A percentile compares a stretch with the other conserved stretches of the same genome.
Conservation (phyloP, 2,888 invertebrate genomes). For the Diarsia rubi region DNA sequence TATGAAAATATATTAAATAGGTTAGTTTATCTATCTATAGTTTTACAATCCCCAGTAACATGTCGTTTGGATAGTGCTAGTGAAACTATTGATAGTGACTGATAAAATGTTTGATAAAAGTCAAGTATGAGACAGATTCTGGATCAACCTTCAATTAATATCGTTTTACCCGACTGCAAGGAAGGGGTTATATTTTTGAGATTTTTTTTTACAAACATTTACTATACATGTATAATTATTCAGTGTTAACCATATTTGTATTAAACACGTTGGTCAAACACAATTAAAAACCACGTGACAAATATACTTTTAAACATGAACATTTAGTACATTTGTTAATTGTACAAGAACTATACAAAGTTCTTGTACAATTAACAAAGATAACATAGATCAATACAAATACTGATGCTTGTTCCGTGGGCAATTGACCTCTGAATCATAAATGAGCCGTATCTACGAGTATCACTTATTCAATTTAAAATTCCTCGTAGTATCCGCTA, state of each 20-base stretch:
- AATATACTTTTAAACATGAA: not conserved
- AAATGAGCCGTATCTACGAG: slow-evolving; percentile 30
- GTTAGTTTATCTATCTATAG: slow-evolving; percentile 11
- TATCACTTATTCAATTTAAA: slow-evolving; percentile 54
- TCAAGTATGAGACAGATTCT: slow-evolving; percentile 30
- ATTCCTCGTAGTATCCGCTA: slow-evolving; percentile 47
- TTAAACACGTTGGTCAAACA: not conserved
- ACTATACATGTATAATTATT: not conserved
- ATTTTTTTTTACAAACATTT: not conserved
- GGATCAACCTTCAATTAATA: not conserved
- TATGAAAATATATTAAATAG: slow-evolving; percentile 15
- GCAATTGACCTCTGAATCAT: slow-evolving; percentile 44
- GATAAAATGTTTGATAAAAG: slow-evolving; percentile 57
- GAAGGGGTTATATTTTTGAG: no score
- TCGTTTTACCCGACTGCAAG: no score
- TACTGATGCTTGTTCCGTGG: not conserved
- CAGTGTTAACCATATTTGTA: not conserved
- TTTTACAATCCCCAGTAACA: slow-evolving; percentile 8
- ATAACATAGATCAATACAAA: slow-evolving; percentile 35
- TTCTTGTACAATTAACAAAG: no score
- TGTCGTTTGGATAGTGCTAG: slow-evolving; percentile 34
- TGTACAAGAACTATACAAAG: not conserved
- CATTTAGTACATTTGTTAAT: slow-evolving; percentile 10
- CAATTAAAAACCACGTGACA: not conserved
- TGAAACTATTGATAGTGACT: slow-evolving; percentile 54